These are phyloP conservation scores for Heliocidaris erythrogramma DNA, from an alignment of 35 echinoderm and acorn worm genomes.

Conservation along the genomic window DNA sequence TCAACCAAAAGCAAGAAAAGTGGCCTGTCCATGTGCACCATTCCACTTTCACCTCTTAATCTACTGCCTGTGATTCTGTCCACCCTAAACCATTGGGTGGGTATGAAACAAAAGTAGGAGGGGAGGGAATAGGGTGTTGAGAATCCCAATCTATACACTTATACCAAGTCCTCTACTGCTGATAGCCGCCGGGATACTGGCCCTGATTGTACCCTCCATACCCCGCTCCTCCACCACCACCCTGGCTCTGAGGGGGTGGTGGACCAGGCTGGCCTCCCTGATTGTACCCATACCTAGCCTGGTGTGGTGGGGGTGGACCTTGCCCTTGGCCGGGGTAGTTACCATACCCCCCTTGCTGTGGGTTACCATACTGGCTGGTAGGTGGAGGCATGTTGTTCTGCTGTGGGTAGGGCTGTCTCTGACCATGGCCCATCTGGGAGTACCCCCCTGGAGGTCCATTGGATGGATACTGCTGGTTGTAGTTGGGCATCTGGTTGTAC, in stretches of 20 bases:
- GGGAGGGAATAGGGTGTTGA: no score
- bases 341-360: slow-evolving; percentile 24
- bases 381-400: slow-evolving; percentile 46
- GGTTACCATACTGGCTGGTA: slow-evolving; percentile 42
- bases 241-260: slow-evolving; percentile 34
- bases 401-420: slow-evolving; percentile 29
- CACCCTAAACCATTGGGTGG: no score
- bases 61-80: no score
- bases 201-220: slow-evolving; percentile 42
- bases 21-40: no score
- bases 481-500: slow-evolving; percentile 51
- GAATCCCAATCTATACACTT: no score
- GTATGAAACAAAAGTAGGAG: no score
- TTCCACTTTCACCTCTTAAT: no score
- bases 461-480: slow-evolving; percentile 36
- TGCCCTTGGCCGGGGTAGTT: slow-evolving; percentile 31
- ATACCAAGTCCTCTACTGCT: slow-evolving; percentile 1
- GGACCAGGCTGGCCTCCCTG: slow-evolving; percentile 22
- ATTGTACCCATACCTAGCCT: slow-evolving; percentile 36
- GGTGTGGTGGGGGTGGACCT: slow-evolving; percentile 15
- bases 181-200: slow-evolving; percentile 40
- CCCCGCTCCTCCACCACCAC: neutral
- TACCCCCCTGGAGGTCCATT: neutral
- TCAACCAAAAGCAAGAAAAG: no score
- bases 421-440: slow-evolving; percentile 10